Base-by-base conservation (phyloP, 2,797 vertebrate genomes). In the Pseudomugil tenellus region DNA sequence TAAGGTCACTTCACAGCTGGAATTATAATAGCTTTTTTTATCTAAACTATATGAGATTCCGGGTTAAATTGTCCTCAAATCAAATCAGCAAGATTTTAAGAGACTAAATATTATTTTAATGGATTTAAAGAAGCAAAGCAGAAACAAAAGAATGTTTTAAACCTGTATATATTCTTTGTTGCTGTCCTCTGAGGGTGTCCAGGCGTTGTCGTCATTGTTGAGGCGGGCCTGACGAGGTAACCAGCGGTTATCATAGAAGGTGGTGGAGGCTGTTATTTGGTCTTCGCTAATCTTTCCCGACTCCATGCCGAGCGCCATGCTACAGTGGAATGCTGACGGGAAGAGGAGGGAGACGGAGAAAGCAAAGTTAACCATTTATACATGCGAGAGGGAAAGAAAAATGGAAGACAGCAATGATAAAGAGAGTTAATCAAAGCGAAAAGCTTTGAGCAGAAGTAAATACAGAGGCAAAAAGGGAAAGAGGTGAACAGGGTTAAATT, bases 141-240 rank as follows among this genome's bases (percentile, higher is more conserved):
- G 49, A 25, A 48, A 48, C 16, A 34, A 34, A 17, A 25, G 1
- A 0, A 12, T 21, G 0, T 4, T 26, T 26, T 13, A 8, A 19
- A 98, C 98, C 97, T 99, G 97, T 63, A 99, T 96, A 63, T 93
- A 99, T 80, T 99, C 98, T 84, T 94, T 98, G 94, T 93, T 97
- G 92, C 94, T 97, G 88, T 99, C 98, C 69, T 97, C 94, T 4
- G 94, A 94, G 14, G 98, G 97, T 1, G 98, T 98, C 97, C 98
- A 99, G 68, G 95, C 97, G 0, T 99, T 98, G 92, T 98, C 95
- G 1, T 96, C 94, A 1, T 96, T 96, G 78, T 98, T 96, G 64
- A 99, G 97, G 2, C 97, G 95, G 32, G 96, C 97, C 82, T 99
- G 97, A 0, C 96, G 96, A 0, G 97, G 95, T 2, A 95, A 87